phyloP scores from a whole-genome alignment of 2,888 invertebrate species.

The Lycaena phlaeas region DNA sequence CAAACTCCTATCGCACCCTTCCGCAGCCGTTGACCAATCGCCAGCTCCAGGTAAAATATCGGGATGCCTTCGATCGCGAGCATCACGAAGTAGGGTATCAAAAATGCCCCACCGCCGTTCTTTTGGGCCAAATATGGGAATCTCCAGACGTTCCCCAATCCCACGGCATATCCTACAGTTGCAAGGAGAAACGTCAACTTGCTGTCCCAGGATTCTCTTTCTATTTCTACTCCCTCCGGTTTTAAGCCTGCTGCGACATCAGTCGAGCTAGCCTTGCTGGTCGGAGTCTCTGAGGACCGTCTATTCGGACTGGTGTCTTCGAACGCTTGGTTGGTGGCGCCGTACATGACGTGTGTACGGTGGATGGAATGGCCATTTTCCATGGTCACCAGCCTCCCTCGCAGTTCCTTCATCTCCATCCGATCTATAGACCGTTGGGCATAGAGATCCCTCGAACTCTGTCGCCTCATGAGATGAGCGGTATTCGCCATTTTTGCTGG shows the following conservation, averaged over 20 bases:
- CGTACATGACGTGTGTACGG: slow-evolving; percentile 77
- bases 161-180: slow-evolving; percentile 96
- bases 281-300: slow-evolving; percentile 53
- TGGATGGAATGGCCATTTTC: slow-evolving; percentile 76
- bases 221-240: slow-evolving; percentile 81
- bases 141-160: slow-evolving; percentile 95
- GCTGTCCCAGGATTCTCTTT: slow-evolving; percentile 93
- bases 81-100: slow-evolving; percentile 97
- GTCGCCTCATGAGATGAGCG: slow-evolving; percentile 89
- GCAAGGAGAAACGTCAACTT: slow-evolving; percentile 93
- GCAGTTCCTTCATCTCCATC: slow-evolving; percentile 88
- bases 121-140: slow-evolving; percentile 96
- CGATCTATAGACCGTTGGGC: slow-evolving; percentile 87
- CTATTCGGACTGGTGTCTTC: slow-evolving; percentile 64
- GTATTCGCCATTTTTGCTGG: slow-evolving; percentile 85
- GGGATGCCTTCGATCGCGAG: slow-evolving; percentile 94
- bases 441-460: slow-evolving; percentile 89
- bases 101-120: slow-evolving; percentile 96
- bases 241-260: slow-evolving; percentile 77
- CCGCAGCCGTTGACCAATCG: slow-evolving; percentile 92
- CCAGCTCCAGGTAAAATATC: slow-evolving; percentile 95
- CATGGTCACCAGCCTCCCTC: slow-evolving; percentile 82
- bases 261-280: slow-evolving; percentile 76
- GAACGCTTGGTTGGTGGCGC: slow-evolving; percentile 90
- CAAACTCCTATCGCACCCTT: slow-evolving; percentile 97